Evolutionary conservation across 2,797 vertebrate species (phyloP).

Genomic region (Gymnocypris eckloni): DNA sequence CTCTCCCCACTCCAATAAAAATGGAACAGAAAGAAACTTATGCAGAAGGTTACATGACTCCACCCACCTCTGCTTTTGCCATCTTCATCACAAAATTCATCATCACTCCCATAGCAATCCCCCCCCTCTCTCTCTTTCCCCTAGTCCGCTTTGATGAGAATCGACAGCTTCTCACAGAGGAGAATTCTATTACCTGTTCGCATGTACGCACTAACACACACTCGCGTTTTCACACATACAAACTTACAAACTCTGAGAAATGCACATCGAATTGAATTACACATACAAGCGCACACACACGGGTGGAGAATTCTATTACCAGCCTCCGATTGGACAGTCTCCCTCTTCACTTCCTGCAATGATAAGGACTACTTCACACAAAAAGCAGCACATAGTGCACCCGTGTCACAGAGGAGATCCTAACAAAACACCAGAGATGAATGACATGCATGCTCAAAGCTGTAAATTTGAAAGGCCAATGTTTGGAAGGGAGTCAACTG

Average conservation of each 20-base stretch:
- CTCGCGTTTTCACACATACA: background rate
- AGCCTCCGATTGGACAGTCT: conserved; percentile 38
- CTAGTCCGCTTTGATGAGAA: conserved; percentile 70
- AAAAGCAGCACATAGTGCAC: conserved; percentile 42
- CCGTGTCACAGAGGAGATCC: conserved; percentile 10
- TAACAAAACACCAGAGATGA: conserved; percentile 29
- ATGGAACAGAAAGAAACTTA: conserved; percentile 20
- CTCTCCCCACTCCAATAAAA: conserved; percentile 23
- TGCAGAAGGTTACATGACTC: conserved; percentile 21
- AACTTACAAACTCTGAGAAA: conserved; percentile 19
- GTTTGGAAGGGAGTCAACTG: background rate
- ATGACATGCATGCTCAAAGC: background rate
- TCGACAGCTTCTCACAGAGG: conserved; percentile 69
- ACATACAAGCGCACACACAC: conserved; percentile 16
- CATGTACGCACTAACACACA: conserved; percentile 17
- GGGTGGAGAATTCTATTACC: conserved; percentile 39
- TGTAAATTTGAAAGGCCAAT: background rate
- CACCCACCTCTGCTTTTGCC: conserved; percentile 18
- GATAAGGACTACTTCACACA: conserved; percentile 25
- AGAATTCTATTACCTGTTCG: conserved; percentile 69
- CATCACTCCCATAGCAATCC: conserved; percentile 34
- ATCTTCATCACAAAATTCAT: conserved; percentile 32
- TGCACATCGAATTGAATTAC: conserved; percentile 32
- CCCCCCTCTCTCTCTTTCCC: conserved; percentile 38
- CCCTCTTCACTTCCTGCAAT: conserved; percentile 1